Conservation (phyloP, 1,140 invertebrate genomes). For the Diabrotica virgifera region DNA sequence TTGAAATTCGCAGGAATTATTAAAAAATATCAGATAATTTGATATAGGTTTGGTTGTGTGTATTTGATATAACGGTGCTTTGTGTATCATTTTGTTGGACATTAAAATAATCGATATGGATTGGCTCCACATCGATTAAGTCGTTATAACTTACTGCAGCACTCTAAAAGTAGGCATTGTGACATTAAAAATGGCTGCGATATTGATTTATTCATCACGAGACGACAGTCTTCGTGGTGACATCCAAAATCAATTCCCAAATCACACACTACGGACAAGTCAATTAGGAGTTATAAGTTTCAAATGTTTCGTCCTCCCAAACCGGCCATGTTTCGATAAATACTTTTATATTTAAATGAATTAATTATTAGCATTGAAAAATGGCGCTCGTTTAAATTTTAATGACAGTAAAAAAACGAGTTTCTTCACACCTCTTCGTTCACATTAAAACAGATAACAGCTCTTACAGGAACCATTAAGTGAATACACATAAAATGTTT, state of each 20-base stretch:
- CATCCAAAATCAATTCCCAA: constrained; percentile 23
- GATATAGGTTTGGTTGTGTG: too few species aligned
- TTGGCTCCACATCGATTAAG: too few species aligned
- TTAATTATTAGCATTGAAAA: constrained; percentile 39
- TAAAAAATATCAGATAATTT: too few species aligned
- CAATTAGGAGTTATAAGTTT: constrained; percentile 26
- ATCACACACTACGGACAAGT: constrained; percentile 27
- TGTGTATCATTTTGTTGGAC: too few species aligned
- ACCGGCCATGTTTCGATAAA: constrained; percentile 36
- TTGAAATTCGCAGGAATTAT: too few species aligned
- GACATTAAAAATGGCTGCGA: too few species aligned
- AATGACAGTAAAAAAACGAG: constrained; percentile 38
- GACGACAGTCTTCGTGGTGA: background rate
- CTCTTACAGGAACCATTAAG: constrained; percentile 29
- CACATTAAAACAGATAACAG: constrained; percentile 24
- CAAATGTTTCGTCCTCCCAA: constrained; percentile 21
- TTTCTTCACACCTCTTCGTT: constrained; percentile 36
- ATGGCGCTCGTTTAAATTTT: constrained; percentile 36
- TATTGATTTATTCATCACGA: too few species aligned
- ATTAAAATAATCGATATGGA: too few species aligned
- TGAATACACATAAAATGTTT: constrained; percentile 23
- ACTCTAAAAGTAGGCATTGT: too few species aligned
- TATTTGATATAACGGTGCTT: too few species aligned
- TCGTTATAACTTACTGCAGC: too few species aligned
- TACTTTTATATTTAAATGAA: constrained; percentile 41